phyloP scores from a whole-genome alignment of 2,113 vertebrate species.

The Misgurnus anguillicaudatus region DNA sequence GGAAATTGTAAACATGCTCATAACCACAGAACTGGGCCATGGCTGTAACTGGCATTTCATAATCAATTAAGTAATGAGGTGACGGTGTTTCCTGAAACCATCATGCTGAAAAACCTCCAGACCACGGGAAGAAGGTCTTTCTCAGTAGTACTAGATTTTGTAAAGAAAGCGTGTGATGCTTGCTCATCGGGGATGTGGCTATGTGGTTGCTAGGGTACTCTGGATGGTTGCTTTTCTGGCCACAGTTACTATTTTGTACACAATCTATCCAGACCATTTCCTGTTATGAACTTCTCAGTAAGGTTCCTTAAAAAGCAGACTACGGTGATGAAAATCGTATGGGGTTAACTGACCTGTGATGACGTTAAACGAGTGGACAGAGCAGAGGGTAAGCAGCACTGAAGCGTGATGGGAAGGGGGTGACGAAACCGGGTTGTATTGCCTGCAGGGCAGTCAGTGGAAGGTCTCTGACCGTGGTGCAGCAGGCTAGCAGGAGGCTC shows the following conservation, averaged over 20 bases:
- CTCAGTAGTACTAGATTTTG: not conserved
- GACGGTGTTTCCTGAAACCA: not conserved
- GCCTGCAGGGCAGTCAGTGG: slow-evolving; percentile 66
- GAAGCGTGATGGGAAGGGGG: slow-evolving; percentile 60
- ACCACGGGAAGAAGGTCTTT: not conserved
- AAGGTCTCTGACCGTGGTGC: slow-evolving; percentile 59
- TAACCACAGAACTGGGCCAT: slow-evolving; percentile 12
- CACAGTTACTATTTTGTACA: not conserved
- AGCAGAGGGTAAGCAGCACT: slow-evolving; percentile 11
- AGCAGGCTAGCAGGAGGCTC: slow-evolving; percentile 69
- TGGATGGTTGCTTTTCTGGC: not conserved
- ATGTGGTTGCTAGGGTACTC: not conserved
- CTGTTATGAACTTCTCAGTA: not conserved
- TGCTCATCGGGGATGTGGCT: not conserved
- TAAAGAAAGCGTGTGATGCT: not conserved
- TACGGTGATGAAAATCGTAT: not conserved
- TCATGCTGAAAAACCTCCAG: not conserved
- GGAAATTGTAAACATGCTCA: slow-evolving; percentile 28
- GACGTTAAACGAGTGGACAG: slow-evolving; percentile 11
- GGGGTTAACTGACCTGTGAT: slow-evolving; percentile 8
- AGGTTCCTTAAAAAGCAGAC: not conserved
- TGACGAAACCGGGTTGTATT: slow-evolving; percentile 54
- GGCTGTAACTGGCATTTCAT: slow-evolving; percentile 33
- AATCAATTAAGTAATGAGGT: slow-evolving; percentile 21
- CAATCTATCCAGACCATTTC: too few relatives aligned